A percentile compares a stretch with the other conserved stretches of the same genome.
These are phyloP conservation scores for Acronicta leporina DNA, from an alignment of 2,888 invertebrate species.

Conservation along the genomic window DNA sequence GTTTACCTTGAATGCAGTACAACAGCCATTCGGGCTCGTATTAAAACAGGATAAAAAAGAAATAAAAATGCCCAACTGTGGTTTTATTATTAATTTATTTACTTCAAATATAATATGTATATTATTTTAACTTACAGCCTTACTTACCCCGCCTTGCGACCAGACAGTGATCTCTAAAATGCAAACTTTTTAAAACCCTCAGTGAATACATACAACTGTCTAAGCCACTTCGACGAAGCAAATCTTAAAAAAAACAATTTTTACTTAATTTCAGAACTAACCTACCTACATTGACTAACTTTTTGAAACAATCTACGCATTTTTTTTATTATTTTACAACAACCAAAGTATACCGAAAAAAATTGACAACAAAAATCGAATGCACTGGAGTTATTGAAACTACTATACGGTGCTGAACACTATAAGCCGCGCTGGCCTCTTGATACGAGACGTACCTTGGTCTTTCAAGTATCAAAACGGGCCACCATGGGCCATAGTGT, in stretches of 20 bases:
- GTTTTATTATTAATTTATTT: slow-evolving; percentile 89
- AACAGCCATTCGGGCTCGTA: no score
- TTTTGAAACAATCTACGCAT: slow-evolving; percentile 58
- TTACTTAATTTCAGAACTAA: slow-evolving; percentile 62
- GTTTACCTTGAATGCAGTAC: no score
- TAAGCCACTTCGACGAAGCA: slow-evolving; percentile 68
- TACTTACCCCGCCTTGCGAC: slow-evolving; percentile 62
- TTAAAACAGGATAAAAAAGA: slow-evolving; percentile 7
- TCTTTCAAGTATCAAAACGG: slow-evolving; percentile 28
- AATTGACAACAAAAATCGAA: slow-evolving; percentile 55
- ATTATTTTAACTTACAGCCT: slow-evolving; percentile 88
- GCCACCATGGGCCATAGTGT: slow-evolving; percentile 33
- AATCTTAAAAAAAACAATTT: slow-evolving; percentile 72
- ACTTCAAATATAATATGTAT: slow-evolving; percentile 88
- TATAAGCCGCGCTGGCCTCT: slow-evolving; percentile 1
- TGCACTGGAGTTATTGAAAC: slow-evolving; percentile 47
- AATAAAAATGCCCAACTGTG: slow-evolving; percentile 62
- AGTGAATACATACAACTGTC: slow-evolving; percentile 54
- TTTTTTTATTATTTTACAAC: slow-evolving; percentile 77
- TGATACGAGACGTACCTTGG: neutral
- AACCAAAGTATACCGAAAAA: slow-evolving; percentile 73
- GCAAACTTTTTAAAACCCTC: slow-evolving; percentile 56
- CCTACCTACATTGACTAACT: slow-evolving; percentile 62
- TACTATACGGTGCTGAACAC: slow-evolving; percentile 30
- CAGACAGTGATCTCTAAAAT: slow-evolving; percentile 52